Evolutionary conservation across 2,797 vertebrate genomes (phyloP), one percentile per base, ranked within the genome.

Genomic region (Chaetophractus vellerosus): DNA sequence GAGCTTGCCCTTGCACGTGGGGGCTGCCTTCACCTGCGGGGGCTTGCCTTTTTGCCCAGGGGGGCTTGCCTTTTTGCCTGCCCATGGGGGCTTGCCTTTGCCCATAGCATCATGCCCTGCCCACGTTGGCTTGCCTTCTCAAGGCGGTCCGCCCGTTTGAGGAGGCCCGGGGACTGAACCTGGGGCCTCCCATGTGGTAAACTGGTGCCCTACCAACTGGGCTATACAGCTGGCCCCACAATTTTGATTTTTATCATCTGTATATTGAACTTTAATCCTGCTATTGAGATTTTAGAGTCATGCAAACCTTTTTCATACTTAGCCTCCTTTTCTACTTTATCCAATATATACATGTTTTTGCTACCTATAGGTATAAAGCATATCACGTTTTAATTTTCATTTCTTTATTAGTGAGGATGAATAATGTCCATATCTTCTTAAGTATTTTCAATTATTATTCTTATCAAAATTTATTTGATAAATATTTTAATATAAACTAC

Each of bases 391-490:
- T 59, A 5, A 45, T 88, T 45, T 15, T 81, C 78, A 57, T 52
- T 68, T 74, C 5, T 66, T 45, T 74, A 33, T 38, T 57, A 31
- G 83, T 74, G 66, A 48, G 52, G 21, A 78, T 71, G 5, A 86
- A 69, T 3, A 72, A 38, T 66, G n/a, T 57, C 26, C 28, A 63
- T 71, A 31, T 26, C 33, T 86, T 91, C 24, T 48, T 75, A 81
- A 38, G 5, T n/a, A 88, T 28, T 71, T 92, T 16, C 33, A 78
- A 19, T 78, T 63, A 84, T 48, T 69, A 52, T n/a, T 45, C 9
- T 76, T 45, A 83, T n/a, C n/a, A 86, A 87, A 83, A 26, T 45
- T 55, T 69, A 59, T 41, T 88, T 82, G 71, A 61, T 41, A 75
- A 81, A n/a, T 74, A 41, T 36, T 72, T 72, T 80, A 59, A 15